Evolutionary conservation across 2,113 vertebrate species (phyloP), one percentile per base, ranked within the genome.

Genomic region (Cariama cristata): DNA sequence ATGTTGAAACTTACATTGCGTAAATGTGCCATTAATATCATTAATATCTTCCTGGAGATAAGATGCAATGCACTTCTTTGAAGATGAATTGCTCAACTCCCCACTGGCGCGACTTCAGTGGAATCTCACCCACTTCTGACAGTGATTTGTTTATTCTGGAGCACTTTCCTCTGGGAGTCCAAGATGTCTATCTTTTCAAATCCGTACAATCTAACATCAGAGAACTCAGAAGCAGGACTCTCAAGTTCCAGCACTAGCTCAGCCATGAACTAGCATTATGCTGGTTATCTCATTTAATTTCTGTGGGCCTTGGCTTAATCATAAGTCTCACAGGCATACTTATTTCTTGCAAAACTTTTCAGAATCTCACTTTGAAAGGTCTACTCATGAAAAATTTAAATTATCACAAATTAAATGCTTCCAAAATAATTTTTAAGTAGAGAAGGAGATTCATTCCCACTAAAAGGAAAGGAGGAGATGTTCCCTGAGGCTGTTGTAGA

Each of bases 1-100:
- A 88, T 93, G 72, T 81, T 94, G 90, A 93, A 92, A 94, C 76
- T 84, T 77, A 53, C 20, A 42, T 76, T 88, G 89, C 76, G 64
- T 40, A 67, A 88, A 87, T 74, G 68, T 79, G 42, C 85, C 74
- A 89, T 93, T 96, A 77, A 79, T 90, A 95, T 94, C 92, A 91
- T 85, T 97, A 85, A 96, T 97, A 97, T 90, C 91, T 91, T 97
- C 68, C 87, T 84, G 85, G 74, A 97, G 93, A 95, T 95, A 91
- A 97, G 88, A 71, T 88, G 79, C 95, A 97, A 75, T 79, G 86
- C 88, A 83, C 40, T 88, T 68, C 94, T 97, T 97, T 97, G 96
- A 98, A 97, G 95, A 85, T 14, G 58, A 91, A 95, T 96, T 98
- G 77, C 97, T 92, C 85, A 97, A 97, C 93, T 97, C 84, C 86